Percentiles rank a stretch among this genome's conserved stretches.
phyloP scores from a whole-genome alignment of 2,113 vertebrate genomes.

The Callipepla squamata region DNA sequence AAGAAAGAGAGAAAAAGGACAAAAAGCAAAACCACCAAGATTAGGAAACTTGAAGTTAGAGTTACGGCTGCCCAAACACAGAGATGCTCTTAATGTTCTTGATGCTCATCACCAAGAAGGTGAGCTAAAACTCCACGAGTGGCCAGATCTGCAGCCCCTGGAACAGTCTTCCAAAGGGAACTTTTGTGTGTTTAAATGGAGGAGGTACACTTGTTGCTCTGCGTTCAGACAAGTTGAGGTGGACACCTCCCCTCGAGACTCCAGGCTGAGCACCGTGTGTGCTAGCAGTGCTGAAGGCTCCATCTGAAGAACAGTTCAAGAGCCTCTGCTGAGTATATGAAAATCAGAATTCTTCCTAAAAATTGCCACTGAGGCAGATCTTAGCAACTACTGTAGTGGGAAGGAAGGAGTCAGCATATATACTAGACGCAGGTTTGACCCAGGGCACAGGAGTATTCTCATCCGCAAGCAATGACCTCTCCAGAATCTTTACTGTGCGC shows the following conservation, averaged over 20 bases:
- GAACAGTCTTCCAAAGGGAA: background rate
- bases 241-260: fast-evolving
- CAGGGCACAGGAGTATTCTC: background rate
- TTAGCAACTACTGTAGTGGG: background rate
- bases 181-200: background rate
- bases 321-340: background rate
- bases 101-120: background rate
- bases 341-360: background rate
- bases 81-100: background rate
- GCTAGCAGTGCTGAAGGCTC: background rate
- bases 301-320: background rate
- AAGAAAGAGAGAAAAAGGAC: background rate
- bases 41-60: background rate
- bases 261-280: background rate
- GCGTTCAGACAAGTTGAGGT: background rate
- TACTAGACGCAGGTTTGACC: background rate
- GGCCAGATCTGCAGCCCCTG: background rate
- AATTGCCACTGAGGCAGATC: background rate
- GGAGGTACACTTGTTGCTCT: fast-evolving
- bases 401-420: background rate
- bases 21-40: background rate
- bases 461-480: background rate
- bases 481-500: background rate
- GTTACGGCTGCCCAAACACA: background rate
- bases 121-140: background rate